These are phyloP conservation scores for Timandra comae DNA, from an alignment of 2,888 invertebrate genomes.

Conservation along the genomic window DNA sequence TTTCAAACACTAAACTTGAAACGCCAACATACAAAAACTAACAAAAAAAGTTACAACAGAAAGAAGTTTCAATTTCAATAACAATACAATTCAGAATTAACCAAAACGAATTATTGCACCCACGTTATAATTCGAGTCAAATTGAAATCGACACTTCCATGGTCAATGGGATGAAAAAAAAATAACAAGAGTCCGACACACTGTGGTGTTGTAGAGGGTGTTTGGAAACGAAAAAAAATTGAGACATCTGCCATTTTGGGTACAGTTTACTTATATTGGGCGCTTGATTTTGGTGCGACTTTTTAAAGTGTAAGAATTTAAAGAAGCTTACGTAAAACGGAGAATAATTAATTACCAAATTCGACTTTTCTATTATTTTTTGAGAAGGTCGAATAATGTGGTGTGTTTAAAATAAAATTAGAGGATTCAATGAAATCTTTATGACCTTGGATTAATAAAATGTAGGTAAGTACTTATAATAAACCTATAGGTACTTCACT, in stretches of 20 bases:
- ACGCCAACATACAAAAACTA: not conserved
- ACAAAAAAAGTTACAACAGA: too few species aligned
- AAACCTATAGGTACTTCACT: too few species aligned
- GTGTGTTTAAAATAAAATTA: too few species aligned
- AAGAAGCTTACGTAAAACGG: too few species aligned
- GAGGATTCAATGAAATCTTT: too few species aligned
- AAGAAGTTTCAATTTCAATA: too few species aligned
- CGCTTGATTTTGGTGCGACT: not conserved
- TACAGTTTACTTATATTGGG: not conserved
- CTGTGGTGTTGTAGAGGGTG: constrained; percentile 1
- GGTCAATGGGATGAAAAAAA: constrained; percentile 7
- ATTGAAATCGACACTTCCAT: constrained; percentile 20
- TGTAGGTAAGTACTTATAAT: not conserved
- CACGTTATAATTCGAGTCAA: constrained; percentile 11
- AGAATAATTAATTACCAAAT: too few species aligned
- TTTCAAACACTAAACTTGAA: not conserved
- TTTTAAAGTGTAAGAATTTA: too few species aligned
- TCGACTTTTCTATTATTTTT: too few species aligned
- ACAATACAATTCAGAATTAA: constrained; percentile 1
- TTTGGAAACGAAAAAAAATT: constrained; percentile 13
- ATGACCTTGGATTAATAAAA: not conserved
- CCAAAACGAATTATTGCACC: constrained; percentile 17
- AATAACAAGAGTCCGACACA: constrained; percentile 1
- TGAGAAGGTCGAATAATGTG: too few species aligned
- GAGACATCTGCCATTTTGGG: constrained; percentile 12